Conservation (phyloP, 2,797 vertebrate genomes). For the Sebastolobus alascanus region DNA sequence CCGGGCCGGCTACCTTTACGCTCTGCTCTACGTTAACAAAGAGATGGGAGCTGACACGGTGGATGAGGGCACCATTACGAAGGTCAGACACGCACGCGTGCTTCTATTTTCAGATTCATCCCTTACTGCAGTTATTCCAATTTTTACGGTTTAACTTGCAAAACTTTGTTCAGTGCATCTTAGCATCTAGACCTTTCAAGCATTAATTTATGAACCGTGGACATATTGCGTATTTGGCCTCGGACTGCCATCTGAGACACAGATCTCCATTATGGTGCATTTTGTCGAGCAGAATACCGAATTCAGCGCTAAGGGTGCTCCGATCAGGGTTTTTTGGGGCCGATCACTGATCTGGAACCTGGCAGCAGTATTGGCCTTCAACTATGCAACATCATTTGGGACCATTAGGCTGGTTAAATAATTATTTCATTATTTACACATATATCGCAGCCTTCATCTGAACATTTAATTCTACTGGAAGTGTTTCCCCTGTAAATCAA, state of each 20-base stretch:
- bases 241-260: background rate
- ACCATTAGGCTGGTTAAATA: too few species aligned
- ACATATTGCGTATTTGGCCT: background rate
- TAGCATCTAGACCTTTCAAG: background rate
- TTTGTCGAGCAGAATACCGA: background rate
- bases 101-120: too few species aligned
- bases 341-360: too few species aligned
- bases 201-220: background rate
- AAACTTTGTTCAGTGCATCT: too few species aligned
- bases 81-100: conserved; percentile 79
- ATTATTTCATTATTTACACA: too few species aligned
- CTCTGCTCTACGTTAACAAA: conserved; percentile 92
- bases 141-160: background rate
- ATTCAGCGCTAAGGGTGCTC: background rate
- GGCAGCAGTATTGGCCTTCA: too few species aligned
- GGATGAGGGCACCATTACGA: conserved; percentile 85
- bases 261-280: background rate
- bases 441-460: too few species aligned
- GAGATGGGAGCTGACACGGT: conserved; percentile 90
- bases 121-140: background rate
- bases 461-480: too few species aligned
- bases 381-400: too few species aligned
- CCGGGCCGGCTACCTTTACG: conserved; percentile 92
- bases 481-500: too few species aligned
- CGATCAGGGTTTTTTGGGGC: too few species aligned